Conservation (phyloP, 1,140 invertebrate species). For the Phocides pigmalion region DNA sequence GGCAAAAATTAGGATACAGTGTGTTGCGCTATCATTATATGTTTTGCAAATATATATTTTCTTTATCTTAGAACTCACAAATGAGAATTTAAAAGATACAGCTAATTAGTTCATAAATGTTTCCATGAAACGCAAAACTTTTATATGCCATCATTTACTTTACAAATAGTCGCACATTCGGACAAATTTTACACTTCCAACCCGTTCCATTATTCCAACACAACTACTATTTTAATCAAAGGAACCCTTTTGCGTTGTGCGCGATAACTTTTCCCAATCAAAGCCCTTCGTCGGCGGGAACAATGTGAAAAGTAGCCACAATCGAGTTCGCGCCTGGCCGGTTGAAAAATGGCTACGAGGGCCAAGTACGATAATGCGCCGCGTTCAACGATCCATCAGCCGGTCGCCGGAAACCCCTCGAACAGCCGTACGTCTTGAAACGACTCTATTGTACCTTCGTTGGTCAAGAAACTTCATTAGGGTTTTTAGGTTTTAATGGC, state of each 20-base stretch:
- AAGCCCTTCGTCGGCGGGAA: conserved; percentile 18
- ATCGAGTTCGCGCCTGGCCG: conserved; percentile 35
- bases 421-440: conserved; percentile 23
- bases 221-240: not conserved
- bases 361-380: conserved; percentile 55
- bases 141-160: too few relatives aligned
- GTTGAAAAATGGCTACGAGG: conserved; percentile 55
- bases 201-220: not conserved
- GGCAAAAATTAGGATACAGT: too few relatives aligned
- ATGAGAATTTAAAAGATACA: too few relatives aligned
- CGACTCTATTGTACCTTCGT: conserved; percentile 16
- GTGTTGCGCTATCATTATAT: too few relatives aligned
- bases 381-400: conserved; percentile 57
- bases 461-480: conserved; percentile 16
- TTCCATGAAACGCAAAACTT: not conserved
- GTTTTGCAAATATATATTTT: too few relatives aligned
- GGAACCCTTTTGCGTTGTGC: not conserved
- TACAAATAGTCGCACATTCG: not conserved
- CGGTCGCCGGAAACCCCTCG: conserved; percentile 37
- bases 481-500: conserved; percentile 31
- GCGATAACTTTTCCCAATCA: conserved; percentile 17
- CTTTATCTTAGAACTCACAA: too few relatives aligned
- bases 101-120: too few relatives aligned
- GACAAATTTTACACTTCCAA: not conserved
- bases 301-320: conserved; percentile 20